Conservation (phyloP, 2,888 invertebrate genomes). For the Agrochola lota region DNA sequence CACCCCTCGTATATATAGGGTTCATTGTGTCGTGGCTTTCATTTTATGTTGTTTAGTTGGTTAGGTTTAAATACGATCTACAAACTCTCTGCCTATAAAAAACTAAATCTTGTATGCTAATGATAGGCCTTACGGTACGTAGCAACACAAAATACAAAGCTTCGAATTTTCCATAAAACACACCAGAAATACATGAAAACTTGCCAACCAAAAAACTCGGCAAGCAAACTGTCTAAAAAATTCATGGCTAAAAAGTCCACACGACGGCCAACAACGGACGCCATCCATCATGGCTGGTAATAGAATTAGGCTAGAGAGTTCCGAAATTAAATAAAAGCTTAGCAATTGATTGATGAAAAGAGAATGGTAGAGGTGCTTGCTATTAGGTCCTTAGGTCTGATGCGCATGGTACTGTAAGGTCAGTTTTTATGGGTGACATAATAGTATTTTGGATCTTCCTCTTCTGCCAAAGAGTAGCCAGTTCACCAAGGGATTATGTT, state of each 20-base stretch:
- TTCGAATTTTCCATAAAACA: conserved; percentile 18
- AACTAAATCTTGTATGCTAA: background rate
- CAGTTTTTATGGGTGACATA: background rate
- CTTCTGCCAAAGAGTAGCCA: background rate
- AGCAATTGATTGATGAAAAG: conserved; percentile 75
- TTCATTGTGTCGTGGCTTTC: background rate
- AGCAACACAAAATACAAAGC: background rate
- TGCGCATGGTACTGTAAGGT: conserved; percentile 18
- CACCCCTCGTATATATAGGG: no score
- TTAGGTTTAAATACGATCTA: background rate
- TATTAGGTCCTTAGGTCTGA: conserved; percentile 16
- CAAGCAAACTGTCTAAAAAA: conserved; percentile 49
- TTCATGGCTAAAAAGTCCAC: conserved; percentile 35
- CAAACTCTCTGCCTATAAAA: background rate
- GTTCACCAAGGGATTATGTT: background rate
- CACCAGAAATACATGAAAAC: conserved; percentile 30
- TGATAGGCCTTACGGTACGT: background rate
- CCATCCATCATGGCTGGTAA: conserved; percentile 74
- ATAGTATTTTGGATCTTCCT: background rate
- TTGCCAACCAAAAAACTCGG: conserved; percentile 22
- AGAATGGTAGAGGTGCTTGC: conserved; percentile 16
- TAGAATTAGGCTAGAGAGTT: conserved; percentile 73
- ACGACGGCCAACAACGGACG: conserved; percentile 49
- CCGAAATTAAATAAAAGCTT: conserved; percentile 78
- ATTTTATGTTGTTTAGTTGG: background rate